Percentiles rank a stretch among this genome's conserved stretches.
phyloP scores from a whole-genome alignment of 2,113 vertebrate genomes.

The Phylloscopus trochilus region DNA sequence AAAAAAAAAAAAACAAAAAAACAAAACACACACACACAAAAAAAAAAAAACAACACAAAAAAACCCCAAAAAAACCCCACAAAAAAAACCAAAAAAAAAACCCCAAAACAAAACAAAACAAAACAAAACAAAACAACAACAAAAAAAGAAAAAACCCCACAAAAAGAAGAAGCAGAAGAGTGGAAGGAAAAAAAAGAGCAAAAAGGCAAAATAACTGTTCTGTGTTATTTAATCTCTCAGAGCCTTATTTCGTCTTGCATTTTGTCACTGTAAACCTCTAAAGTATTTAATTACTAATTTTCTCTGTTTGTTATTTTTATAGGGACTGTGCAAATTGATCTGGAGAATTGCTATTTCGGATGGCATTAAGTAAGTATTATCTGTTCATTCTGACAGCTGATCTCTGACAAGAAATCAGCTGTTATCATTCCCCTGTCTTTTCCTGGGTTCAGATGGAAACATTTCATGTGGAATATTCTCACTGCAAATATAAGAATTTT shows the following conservation, averaged over 20 bases:
- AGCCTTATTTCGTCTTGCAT: not conserved
- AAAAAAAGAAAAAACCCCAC: not conserved
- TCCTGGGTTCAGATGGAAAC: not conserved
- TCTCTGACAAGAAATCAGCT: slow-evolving; percentile 1
- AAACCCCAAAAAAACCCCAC: too few species aligned
- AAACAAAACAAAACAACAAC: too few species aligned
- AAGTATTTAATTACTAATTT: not conserved
- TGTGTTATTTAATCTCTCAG: not conserved
- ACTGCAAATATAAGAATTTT: not conserved
- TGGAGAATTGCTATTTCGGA: not conserved
- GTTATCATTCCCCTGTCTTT: not conserved
- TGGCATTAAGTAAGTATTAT: not conserved
- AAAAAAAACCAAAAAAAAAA: too few species aligned
- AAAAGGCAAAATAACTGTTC: not conserved
- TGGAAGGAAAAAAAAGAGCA: not conserved
- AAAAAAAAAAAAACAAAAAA: not conserved
- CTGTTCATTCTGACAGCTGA: slow-evolving; percentile 12
- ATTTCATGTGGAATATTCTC: not conserved
- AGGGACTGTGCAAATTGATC: not conserved
- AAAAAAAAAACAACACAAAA: too few species aligned
- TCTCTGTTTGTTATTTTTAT: not conserved
- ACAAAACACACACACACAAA: too few species aligned
- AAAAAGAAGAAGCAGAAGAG: not conserved
- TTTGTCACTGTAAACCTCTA: not conserved
- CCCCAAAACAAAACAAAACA: too few species aligned